phyloP scores from a whole-genome alignment of 1,140 invertebrate species.

The Drosophila simulans region DNA sequence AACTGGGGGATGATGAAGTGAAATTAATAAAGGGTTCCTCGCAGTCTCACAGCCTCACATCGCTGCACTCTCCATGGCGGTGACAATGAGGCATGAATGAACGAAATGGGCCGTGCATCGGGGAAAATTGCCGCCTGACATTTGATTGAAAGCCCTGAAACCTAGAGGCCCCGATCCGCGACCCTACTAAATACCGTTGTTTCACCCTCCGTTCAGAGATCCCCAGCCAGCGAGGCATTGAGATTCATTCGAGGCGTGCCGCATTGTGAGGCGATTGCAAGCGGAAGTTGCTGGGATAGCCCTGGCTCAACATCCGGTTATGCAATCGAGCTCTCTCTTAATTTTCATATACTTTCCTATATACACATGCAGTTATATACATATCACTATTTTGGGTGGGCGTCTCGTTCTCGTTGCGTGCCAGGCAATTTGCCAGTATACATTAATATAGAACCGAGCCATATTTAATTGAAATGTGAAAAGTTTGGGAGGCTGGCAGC shows the following conservation, averaged over 20 bases:
- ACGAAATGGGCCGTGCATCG: conserved; percentile 36
- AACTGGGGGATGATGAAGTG: conserved; percentile 55
- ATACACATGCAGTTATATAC: not conserved
- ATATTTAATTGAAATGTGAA: conserved; percentile 62
- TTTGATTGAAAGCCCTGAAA: conserved; percentile 46
- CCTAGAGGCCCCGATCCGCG: not conserved
- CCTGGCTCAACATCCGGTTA: conserved; percentile 59
- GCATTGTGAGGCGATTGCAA: conserved; percentile 53
- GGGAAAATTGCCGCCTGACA: conserved; percentile 47
- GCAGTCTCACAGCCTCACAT: conserved; percentile 26
- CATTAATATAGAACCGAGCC: conserved; percentile 29
- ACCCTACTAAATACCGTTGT: not conserved
- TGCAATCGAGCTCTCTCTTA: not conserved
- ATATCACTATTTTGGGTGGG: not conserved
- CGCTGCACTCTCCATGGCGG: conserved; percentile 29
- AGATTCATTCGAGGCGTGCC: conserved; percentile 48
- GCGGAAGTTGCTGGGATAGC: conserved; percentile 58
- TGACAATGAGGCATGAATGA: conserved; percentile 72
- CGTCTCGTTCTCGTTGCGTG: not conserved
- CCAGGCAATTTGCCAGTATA: conserved; percentile 25
- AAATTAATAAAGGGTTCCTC: conserved; percentile 74
- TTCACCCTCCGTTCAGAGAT: conserved; percentile 7
- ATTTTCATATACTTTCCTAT: not conserved
- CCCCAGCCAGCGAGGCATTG: conserved; percentile 34
- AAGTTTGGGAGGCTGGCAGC: conserved; percentile 23